Percentiles rank a stretch among this genome's conserved stretches.
phyloP scores from a whole-genome alignment of 2,113 vertebrate species.

The Seriola quinqueradiata region DNA sequence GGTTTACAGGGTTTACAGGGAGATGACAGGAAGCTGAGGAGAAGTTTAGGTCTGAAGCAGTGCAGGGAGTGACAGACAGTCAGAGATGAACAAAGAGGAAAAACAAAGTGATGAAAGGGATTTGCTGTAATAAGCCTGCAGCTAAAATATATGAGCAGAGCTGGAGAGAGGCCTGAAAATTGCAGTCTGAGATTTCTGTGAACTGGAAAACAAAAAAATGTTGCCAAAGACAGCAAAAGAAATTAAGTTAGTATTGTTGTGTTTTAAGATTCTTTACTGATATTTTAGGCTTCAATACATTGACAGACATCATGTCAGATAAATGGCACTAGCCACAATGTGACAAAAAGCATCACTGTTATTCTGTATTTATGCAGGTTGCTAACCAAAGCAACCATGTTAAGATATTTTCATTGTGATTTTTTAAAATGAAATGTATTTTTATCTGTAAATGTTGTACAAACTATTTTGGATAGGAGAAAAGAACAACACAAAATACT shows the following conservation, averaged over 20 bases:
- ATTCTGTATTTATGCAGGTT: neutral
- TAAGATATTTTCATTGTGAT: neutral
- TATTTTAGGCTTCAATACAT: neutral
- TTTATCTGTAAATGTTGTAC: too few species aligned
- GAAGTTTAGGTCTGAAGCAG: slow-evolving; percentile 23
- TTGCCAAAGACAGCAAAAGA: neutral
- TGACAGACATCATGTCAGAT: neutral
- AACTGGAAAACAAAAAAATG: slow-evolving; percentile 2
- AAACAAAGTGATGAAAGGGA: slow-evolving; percentile 42
- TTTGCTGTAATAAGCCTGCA: slow-evolving; percentile 40
- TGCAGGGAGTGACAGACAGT: slow-evolving; percentile 33
- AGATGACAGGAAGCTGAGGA: slow-evolving; percentile 33
- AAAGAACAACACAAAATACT: neutral
- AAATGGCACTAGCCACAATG: neutral
- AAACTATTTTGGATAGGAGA: neutral
- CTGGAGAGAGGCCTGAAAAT: slow-evolving; percentile 7
- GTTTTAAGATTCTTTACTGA: neutral
- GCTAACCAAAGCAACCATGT: neutral
- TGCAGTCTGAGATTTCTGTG: slow-evolving; percentile 13
- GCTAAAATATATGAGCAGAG: slow-evolving; percentile 31
- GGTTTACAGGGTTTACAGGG: slow-evolving; percentile 22
- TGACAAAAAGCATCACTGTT: neutral
- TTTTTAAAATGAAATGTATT: neutral
- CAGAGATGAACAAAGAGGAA: slow-evolving; percentile 27
- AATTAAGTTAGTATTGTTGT: neutral